Evolutionary conservation across 2,113 vertebrate genomes (phyloP).

Genomic region (Apteryx mantelli): DNA sequence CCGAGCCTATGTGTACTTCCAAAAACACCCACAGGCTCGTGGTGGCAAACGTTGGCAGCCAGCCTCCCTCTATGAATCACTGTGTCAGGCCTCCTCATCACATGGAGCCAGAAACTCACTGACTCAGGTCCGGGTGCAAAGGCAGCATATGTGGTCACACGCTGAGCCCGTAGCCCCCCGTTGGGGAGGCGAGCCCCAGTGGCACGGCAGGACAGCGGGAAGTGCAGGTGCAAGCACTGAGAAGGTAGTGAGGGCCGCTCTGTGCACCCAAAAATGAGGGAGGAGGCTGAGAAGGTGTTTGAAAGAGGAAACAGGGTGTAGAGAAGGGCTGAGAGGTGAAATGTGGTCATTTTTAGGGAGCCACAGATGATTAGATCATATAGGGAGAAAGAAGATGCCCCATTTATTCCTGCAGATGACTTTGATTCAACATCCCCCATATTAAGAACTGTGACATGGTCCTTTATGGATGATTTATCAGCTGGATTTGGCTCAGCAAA

Average conservation of each 20-base stretch:
- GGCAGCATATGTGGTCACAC: not conserved
- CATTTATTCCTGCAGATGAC: not conserved
- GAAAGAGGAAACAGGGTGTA: not conserved
- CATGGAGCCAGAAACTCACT: not conserved
- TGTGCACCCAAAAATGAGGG: not conserved
- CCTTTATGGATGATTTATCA: not conserved
- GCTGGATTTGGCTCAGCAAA: not conserved
- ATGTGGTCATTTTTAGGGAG: not conserved
- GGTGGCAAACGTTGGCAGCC: not conserved
- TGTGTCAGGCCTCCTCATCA: not conserved
- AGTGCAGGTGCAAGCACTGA: not conserved
- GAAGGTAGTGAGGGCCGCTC: not conserved
- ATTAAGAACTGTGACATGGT: not conserved
- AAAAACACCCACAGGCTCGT: not conserved
- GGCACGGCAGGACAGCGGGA: rapidly evolving
- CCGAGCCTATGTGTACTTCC: not conserved
- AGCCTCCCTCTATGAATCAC: not conserved
- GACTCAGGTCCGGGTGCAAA: not conserved
- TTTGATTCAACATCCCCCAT: not conserved
- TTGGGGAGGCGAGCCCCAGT: rapidly evolving
- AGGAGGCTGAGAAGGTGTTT: not conserved
- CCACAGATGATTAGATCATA: rapidly evolving
- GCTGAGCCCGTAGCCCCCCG: rapidly evolving
- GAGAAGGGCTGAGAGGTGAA: not conserved
- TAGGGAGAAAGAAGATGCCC: not conserved